These are phyloP conservation scores for Adineta ricciae DNA, from an alignment of 2,888 invertebrate genomes.

Conservation along the genomic window DNA sequence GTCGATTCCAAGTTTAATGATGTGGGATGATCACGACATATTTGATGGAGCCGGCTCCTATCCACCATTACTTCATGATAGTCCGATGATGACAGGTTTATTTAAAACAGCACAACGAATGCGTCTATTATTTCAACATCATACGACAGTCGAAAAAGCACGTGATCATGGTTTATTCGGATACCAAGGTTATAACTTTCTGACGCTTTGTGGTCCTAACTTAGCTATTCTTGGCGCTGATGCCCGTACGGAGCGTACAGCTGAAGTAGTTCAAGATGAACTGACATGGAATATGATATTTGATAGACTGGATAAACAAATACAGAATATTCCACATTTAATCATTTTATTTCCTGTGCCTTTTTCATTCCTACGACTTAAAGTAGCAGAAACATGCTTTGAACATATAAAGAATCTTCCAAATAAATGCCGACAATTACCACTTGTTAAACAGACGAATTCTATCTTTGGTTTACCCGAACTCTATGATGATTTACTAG, in stretches of 20 bases:
- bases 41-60: neutral
- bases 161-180: neutral
- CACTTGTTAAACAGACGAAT: neutral
- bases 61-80: neutral
- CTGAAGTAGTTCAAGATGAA: neutral
- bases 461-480: neutral
- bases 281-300: neutral
- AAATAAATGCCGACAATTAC: neutral
- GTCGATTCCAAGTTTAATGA: neutral
- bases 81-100: neutral
- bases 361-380: neutral
- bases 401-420: neutral
- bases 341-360: neutral
- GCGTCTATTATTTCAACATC: neutral
- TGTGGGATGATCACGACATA: neutral
- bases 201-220: neutral
- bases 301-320: neutral
- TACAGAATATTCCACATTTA: neutral
- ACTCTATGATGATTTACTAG: neutral
- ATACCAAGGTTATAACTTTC: neutral
- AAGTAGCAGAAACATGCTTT: neutral
- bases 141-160: neutral
- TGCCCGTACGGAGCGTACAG: neutral
- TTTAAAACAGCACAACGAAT: neutral
- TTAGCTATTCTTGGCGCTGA: neutral